Evolutionary conservation across 2,888 invertebrate genomes (phyloP), one percentile per base, ranked within the genome.

Genomic region (Athalia circularis): DNA sequence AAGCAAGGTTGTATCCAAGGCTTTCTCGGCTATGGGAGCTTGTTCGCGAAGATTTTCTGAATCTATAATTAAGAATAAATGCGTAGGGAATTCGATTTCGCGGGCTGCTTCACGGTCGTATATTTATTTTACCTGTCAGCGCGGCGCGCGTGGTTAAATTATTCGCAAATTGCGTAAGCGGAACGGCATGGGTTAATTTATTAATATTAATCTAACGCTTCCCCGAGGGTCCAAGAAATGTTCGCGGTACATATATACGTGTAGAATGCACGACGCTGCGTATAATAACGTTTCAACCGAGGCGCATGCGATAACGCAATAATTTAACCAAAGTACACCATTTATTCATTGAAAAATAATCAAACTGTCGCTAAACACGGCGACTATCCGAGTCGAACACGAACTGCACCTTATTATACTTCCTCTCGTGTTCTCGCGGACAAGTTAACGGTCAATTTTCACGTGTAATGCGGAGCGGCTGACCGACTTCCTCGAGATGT

Each of bases 151-250:
- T 9, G 59, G 72, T 72, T 59, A 72, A 72, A 3, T 59, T 72
- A 72, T 72, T 59, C 59, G 57, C 59, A 13, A 45, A 59, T 9
- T 6, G 47, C 43, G n/a, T 11, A 65, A 65, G 65, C n/a, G n/a
- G n/a, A 7, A 8, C n/a, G n/a, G 0, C 1, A 47, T n/a, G 48
- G 9, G 62, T 8, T 29, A 9, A 9, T 8, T 50, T 43, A 68
- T 15, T n/a, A 59, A 59, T 72, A 72, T 45, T 72, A 72, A 72
- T 72, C 72, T 72, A 59, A 72, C 7, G 72, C 72, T 72, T 11
- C 57, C 72, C 72, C 59, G 57, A 59, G 72, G 72, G 72, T 59
- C 57, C 29, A 29, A 29, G 29, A 29, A 29, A 29, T 29, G 29
- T 29, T 29, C 29, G 29, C 0, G 29, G 29, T 29, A 29, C 2